These are phyloP conservation scores for Syngnathus rostellatus DNA, from an alignment of 2,797 vertebrate species.

Conservation along the genomic window DNA sequence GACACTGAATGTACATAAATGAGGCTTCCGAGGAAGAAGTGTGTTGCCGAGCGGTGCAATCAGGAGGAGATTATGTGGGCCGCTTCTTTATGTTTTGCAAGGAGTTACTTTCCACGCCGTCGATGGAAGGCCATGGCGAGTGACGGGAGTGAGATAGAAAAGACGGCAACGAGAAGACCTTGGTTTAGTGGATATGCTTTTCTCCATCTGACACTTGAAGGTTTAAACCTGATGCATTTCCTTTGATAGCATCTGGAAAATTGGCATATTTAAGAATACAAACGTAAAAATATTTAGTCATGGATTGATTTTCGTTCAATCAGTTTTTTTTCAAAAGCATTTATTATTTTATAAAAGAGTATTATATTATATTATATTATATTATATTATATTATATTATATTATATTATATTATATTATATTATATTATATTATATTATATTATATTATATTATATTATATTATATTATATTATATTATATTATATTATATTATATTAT, in stretches of 20 bases:
- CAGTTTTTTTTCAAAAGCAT: too few species aligned
- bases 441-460: too few species aligned
- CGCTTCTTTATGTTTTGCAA: conserved; percentile 43
- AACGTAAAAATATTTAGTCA: not conserved
- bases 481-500: too few species aligned
- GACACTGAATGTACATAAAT: conserved; percentile 37
- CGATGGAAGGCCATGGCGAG: conserved; percentile 38
- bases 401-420: too few species aligned
- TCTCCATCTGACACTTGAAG: conserved; percentile 18
- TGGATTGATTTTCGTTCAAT: not conserved
- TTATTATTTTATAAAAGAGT: too few species aligned
- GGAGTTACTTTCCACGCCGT: conserved; percentile 33
- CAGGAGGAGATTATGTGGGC: conserved; percentile 43
- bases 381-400: too few species aligned
- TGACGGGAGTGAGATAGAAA: conserved; percentile 32
- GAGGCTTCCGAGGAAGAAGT: conserved; percentile 26
- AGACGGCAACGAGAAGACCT: conserved; percentile 11
- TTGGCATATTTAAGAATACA: not conserved
- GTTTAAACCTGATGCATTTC: not conserved
- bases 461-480: too few species aligned
- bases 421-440: too few species aligned
- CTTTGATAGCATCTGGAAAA: not conserved
- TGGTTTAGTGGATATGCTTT: conserved; percentile 34
- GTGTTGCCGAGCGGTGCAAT: conserved; percentile 13
- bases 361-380: too few species aligned